Conservation (phyloP, 1,140 invertebrate genomes). For the Apolygus lucorum region DNA sequence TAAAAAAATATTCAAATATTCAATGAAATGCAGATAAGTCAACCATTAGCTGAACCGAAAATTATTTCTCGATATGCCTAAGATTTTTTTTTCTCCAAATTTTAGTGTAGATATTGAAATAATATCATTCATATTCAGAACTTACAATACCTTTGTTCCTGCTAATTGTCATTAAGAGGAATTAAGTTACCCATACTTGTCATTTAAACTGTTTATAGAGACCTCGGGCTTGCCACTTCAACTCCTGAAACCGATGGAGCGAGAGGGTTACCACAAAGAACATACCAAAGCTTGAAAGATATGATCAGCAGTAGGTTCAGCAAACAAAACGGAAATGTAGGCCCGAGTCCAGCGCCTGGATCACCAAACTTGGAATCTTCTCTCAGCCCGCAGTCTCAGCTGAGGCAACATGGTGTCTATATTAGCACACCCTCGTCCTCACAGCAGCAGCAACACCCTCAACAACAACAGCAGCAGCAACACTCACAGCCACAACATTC, state of each 20-base stretch:
- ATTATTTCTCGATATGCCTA: too few species aligned
- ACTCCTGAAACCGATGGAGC: slow-evolving; percentile 32
- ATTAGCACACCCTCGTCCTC: slow-evolving; percentile 19
- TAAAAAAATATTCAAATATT: too few species aligned
- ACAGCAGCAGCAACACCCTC: neutral
- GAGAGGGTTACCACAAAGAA: slow-evolving; percentile 44
- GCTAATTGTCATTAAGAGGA: too few species aligned
- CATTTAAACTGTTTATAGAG: too few species aligned
- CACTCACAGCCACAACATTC: slow-evolving; percentile 15
- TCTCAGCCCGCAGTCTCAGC: slow-evolving; percentile 34
- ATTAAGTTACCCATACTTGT: too few species aligned
- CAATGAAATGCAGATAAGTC: too few species aligned
- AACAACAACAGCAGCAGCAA: slow-evolving; percentile 21
- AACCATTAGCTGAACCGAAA: too few species aligned
- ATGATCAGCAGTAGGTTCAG: slow-evolving; percentile 75
- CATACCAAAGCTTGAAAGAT: slow-evolving; percentile 74
- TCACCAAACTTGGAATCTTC: slow-evolving; percentile 8
- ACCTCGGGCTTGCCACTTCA: slow-evolving; percentile 31
- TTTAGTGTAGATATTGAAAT: too few species aligned
- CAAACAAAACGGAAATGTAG: slow-evolving; percentile 29
- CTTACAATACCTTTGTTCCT: too few species aligned
- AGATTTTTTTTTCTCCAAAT: too few species aligned
- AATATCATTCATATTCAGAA: too few species aligned
- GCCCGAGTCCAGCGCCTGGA: slow-evolving; percentile 5
- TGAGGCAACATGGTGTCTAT: slow-evolving; percentile 35